A percentile compares a stretch with the other conserved stretches of the same genome.
Evolutionary conservation across 2,797 vertebrate genomes (phyloP).

Genomic region (Bryconaethiops microstoma): DNA sequence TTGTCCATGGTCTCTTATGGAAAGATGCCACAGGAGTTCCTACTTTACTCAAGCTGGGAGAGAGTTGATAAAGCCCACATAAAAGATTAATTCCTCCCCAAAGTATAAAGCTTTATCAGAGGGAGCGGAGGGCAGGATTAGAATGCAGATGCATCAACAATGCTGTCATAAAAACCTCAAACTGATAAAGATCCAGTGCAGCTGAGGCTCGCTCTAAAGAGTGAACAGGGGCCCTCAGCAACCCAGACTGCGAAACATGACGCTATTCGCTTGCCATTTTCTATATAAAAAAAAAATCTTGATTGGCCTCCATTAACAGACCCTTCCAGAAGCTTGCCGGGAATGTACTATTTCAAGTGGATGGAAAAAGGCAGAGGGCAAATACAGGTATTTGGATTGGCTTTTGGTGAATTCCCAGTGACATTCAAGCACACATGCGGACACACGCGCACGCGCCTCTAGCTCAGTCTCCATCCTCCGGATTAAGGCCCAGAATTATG

Average conservation of each 20-base stretch:
- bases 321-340: neutral
- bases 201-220: constrained; percentile 60
- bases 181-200: constrained; percentile 66
- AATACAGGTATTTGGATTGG: constrained; percentile 4
- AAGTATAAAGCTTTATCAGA: constrained; percentile 63
- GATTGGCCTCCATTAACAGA: constrained; percentile 6
- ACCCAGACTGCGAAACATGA: neutral
- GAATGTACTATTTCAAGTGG: neutral
- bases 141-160: constrained; percentile 70
- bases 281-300: neutral
- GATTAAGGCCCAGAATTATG: constrained; percentile 78
- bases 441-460: constrained; percentile 21
- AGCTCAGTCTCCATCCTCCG: constrained; percentile 64
- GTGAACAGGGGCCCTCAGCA: constrained; percentile 38
- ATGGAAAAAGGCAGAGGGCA: neutral
- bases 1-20: constrained; percentile 40
- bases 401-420: neutral
- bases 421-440: neutral
- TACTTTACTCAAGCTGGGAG: constrained; percentile 44
- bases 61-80: constrained; percentile 57
- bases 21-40: constrained; percentile 50
- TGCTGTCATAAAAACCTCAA: constrained; percentile 57
- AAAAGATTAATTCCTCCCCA: constrained; percentile 58
- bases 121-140: constrained; percentile 67
- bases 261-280: neutral